Evolutionary conservation across 92 coral and sea anemone genomes (phyloP), one percentile per base, ranked within the genome.

Genomic region (Isaurus tuberculatus): DNA sequence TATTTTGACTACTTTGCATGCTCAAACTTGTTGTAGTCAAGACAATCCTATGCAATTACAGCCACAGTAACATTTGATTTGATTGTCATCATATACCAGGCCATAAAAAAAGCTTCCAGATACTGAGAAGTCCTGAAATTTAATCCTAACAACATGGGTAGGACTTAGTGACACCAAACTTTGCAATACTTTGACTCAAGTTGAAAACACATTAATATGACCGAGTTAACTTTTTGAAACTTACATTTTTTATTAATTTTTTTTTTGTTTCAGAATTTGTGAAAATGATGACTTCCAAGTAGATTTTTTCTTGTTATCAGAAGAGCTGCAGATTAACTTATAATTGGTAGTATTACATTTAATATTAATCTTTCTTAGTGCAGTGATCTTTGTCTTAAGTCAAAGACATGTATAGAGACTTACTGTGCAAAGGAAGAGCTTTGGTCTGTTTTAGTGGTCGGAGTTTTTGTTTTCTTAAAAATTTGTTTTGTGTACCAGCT

Each of bases 261-360:
- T 17, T 20, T 55, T 55, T 22, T 8, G 7, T 55, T 55, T 55
- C 63, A 55, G 63, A 55, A 55, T 55, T 55, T 55, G 63, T 55
- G 28, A 55, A 55, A n/a, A 55, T 55, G 63, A 55, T 55, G 63
- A 55, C 63, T 55, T 55, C 63, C 22, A 55, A 55, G 63, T 55
- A 55, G 23, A 55, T 22, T 55, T 55, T 55, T n/a, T n/a, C 27
- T 11, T 55, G 63, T 26, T 4, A n/a, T 3, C 9, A 22, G 63
- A 46, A 51, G 60, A 55, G 1, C 22, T 19, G 63, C 8, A 19
- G 63, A 40, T 22, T 55, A 55, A 55, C 23, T 55, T 55, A 55
- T 55, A 22, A 55, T n/a, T n/a, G n/a, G 63, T 55, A 55, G 63
- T 55, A 55, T 25, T 55, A 55, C 10, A n/a, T 55, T 55, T 55